phyloP scores from a whole-genome alignment of 2,113 vertebrate genomes.

The Siniperca chuatsi region DNA sequence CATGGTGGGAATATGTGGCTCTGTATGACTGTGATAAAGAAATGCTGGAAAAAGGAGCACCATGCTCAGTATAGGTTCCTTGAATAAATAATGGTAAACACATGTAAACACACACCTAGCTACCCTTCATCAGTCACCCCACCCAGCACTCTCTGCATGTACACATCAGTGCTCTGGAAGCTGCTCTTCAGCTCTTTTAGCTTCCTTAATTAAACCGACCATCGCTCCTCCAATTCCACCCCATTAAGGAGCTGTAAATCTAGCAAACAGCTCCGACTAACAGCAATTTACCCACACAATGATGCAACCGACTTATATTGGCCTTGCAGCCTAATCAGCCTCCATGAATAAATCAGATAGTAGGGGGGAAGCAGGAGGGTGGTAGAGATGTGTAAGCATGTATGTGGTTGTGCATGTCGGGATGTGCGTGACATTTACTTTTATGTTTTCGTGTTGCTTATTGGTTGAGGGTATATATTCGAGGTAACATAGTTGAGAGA shows the following conservation, averaged over 20 bases:
- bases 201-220: constrained; percentile 78
- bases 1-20: constrained; percentile 8
- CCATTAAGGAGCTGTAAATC: constrained; percentile 82
- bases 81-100: constrained; percentile 65
- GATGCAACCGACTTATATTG: constrained; percentile 54
- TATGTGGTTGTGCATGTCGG: neutral
- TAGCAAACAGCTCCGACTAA: constrained; percentile 61
- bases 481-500: neutral
- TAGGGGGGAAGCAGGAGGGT: neutral
- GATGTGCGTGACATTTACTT: constrained; percentile 27
- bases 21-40: constrained; percentile 26
- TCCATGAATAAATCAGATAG: constrained; percentile 69
- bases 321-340: constrained; percentile 64
- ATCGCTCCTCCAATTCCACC: constrained; percentile 69
- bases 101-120: constrained; percentile 58
- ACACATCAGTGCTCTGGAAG: constrained; percentile 58
- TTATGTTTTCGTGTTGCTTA: neutral
- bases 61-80: constrained; percentile 15
- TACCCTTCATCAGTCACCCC: constrained; percentile 36
- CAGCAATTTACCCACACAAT: constrained; percentile 73
- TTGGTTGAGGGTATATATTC: neutral
- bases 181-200: constrained; percentile 73
- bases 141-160: neutral
- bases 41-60: neutral
- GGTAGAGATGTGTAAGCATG: constrained; percentile 36